Evolutionary conservation across 2,888 invertebrate species (phyloP), one percentile per base, ranked within the genome.

Genomic region (Dicycla oo): DNA sequence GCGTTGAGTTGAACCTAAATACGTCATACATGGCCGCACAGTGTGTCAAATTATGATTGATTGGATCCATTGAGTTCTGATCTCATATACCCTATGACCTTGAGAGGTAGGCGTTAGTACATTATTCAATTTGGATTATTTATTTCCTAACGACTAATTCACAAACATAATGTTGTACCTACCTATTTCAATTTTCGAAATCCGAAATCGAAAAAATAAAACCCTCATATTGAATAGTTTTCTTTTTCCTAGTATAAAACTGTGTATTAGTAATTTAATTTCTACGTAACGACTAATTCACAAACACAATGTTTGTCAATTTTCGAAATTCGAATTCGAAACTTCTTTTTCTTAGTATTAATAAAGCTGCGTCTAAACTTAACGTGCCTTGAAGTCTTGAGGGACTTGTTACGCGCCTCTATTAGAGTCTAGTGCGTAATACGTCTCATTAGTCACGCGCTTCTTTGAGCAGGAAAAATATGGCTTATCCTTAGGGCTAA

Each of bases 11-110:
- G 2, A 51, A 40, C n/a, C n/a, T 10, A 51, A 66, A 45, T 47
- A 49, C 58, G 76, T 75, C 75, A 73, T 49, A 23, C 8, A 56
- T 45, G 34, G 20, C 61, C 54, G 49, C 70, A 54, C 54, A 57
- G 40, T 53, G 53, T 49, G 70, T 60, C 58, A 70, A 78, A 78
- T 78, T 49, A 60, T 75, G 75, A 75, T 75, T 75, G 49, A 75
- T 75, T 60, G 20, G 2, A 2, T 30, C 57, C 20, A 49, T 70
- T 60, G 58, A 60, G 26, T 70, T 57, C 11, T 58, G 78, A 70
- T 58, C 43, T 63, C 30, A 62, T 58, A 20, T 30, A 49, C 8
- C 15, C 26, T 13, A 2, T 38, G 40, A 5, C 75, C 73, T 79
- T 67, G 73, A 6, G 34, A 30, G 53, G 3, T 34, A 20, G 38